Base-by-base conservation (phyloP, 2,888 invertebrate species). In the Amphipyra tragopoginis region DNA sequence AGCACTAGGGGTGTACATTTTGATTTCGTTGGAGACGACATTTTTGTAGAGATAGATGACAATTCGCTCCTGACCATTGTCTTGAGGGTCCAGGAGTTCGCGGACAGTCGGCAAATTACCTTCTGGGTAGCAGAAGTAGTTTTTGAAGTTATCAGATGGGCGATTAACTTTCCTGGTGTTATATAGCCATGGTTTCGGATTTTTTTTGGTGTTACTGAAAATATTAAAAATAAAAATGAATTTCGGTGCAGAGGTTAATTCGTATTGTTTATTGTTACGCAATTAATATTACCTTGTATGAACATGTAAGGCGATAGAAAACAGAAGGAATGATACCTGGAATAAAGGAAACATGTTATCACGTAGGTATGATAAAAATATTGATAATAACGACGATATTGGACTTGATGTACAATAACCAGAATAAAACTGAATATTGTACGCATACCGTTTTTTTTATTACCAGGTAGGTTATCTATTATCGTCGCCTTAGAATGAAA, bases 21-120 rank as follows among this genome's bases (percentile, higher is more conserved):
- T 77, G 4, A 90, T 56, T 42, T 80, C 48, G 8, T 79, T 62
- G 4, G 83, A 76, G 0, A 34, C 15, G 5, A 51, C 11, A 44
- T 84, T 75, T 72, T 65, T 85, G 62, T 90, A 93, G 0, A 91
- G 52, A 65, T 86, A 90, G 1, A 92, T 69, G 0, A 92, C 88
- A 5, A 90, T 60, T 67, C 93, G 84, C 60, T 88, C 83, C 4
- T 84, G 60, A 0, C 79, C 78, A n/a, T 65, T 42, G 5, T 65
- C 52, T 0, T 65, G 15, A 11, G 70, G 29, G 13, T 74, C 74
- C 0, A 89, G 21, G n/a, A 75, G 26, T 4, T 85, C 62, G n/a
- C 78, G 65, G 5, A 86, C 72, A 8, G 67, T 73, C 13, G 50
- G 49, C 7, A 54, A 14, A 50, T 45, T 38, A 6, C 57, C 63